Evolutionary conservation across 2,113 vertebrate species (phyloP), one percentile per base, ranked within the genome.

Genomic region (Edolisoma coerulescens): DNA sequence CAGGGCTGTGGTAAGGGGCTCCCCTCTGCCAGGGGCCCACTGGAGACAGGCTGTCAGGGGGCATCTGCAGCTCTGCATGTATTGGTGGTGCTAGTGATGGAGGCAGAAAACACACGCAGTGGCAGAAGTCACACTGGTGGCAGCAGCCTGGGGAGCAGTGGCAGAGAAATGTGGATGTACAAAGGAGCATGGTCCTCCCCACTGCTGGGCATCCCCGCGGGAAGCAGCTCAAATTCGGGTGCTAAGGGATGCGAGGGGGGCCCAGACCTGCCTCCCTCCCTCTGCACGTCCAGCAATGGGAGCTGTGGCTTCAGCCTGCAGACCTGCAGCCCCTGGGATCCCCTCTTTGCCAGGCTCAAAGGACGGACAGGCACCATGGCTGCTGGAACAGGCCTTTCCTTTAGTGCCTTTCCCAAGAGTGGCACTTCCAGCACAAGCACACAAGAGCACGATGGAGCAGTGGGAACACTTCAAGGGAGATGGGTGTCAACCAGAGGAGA

Each of bases 201-300:
- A 0, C 16, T 71, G 52, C 75, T 50, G n/a, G 3, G 12, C 19
- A 33, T 20, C 16, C 28, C 10, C 4, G 15, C 0, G 4, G 56
- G 37, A 59, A 71, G 11, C 23, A 63, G 39, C 65, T 73, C 28
- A 21, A 45, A 39, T 1, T 2, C 6, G 4, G 52, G 44, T 6
- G 2, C 18, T 7, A 28, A 52, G 60, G 17, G 20, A 16, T 23
- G 24, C 0, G 0, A 54, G 35, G 16, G 5, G 26, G 9, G 4
- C 8, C 3, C 4, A 60, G 63, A 44, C 3, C 24, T 78, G 30
- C 42, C 44, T 71, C 50, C 10, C 23, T 67, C 42, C 45, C 22
- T 45, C 70, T 54, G 70, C 33, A 60, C 5, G 2, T 32, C 20
- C 84, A 71, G 56, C 3, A 0, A 5, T 6, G 4, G 30, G 16